Base-by-base conservation (phyloP, 2,113 vertebrate species). In the Panurus biarmicus region DNA sequence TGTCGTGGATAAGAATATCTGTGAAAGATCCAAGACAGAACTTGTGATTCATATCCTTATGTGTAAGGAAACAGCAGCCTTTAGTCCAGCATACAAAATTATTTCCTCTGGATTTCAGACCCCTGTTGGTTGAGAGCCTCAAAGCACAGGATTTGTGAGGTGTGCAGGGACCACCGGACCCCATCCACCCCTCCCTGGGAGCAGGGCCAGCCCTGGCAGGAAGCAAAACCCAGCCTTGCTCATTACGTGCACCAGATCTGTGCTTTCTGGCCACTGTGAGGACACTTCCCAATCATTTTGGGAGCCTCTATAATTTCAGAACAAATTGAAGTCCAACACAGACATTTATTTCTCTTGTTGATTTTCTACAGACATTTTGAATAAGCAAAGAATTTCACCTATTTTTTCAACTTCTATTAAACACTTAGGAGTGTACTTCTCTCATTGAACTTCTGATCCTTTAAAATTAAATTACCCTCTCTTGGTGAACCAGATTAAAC, bases 391-490 rank as follows among this genome's bases (percentile, higher is more conserved):
- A 76, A 48, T 71, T 93, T 57, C 23, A 64, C 17, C 19, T 71
- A 3, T 20, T 42, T 88, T 82, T 92, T 31, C 21, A 16, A 26
- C 19, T 87, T 66, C 17, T 69, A 1, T 80, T 75, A 58, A 87
- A 85, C 60, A 85, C 33, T 45, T 85, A 40, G 18, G 45, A 70
- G 67, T 74, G 29, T 53, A 50, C 44, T 94, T 87, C 64, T 76
- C 53, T 89, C 56, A 38, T 67, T 8, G 5, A 94, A 90, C 48
- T 45, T 93, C 48, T 89, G 64, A 87, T 96, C 57, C 67, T 77
- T 93, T 80, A 78, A 94, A 94, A 93, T 96, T 85, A 89, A 94
- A 87, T 89, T 95, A 84, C 20, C 2, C 12, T 85, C 24, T 53
- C 35, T 33, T 74, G 19, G 60, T 93, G 64, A 95, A 62, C 83